phyloP scores from a whole-genome alignment of 2,797 vertebrate species.

The Enteromius treurensis region DNA sequence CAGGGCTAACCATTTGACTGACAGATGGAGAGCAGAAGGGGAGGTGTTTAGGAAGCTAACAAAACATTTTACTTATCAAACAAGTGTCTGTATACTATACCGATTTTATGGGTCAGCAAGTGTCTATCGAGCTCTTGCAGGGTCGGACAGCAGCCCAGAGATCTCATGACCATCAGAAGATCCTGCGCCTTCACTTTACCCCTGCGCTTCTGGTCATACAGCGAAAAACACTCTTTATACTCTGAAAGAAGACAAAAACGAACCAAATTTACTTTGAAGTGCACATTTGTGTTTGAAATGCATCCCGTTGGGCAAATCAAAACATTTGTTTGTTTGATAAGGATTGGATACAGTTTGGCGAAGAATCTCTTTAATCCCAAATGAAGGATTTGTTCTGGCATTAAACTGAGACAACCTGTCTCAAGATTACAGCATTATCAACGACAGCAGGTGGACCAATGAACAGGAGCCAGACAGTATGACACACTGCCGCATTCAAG shows the following conservation, averaged over 20 bases:
- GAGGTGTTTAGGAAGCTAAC: neutral
- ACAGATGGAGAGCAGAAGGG: neutral
- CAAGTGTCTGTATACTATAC: slow-evolving; percentile 64
- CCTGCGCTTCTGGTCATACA: slow-evolving; percentile 84
- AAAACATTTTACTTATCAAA: neutral
- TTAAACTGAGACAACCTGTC: slow-evolving; percentile 1
- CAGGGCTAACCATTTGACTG: neutral
- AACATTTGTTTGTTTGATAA: neutral
- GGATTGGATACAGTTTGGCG: neutral
- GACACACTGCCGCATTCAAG: neutral
- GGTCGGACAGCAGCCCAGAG: slow-evolving; percentile 84
- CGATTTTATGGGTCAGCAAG: slow-evolving; percentile 79
- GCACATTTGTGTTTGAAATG: neutral
- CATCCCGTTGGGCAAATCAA: neutral
- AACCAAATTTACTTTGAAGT: neutral
- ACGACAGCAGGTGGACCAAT: neutral
- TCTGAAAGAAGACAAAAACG: slow-evolving; percentile 70
- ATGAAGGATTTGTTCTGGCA: slow-evolving; percentile 29
- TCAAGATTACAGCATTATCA: slow-evolving; percentile 15
- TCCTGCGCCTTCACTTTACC: slow-evolving; percentile 82
- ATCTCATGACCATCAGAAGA: slow-evolving; percentile 85
- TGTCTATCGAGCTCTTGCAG: slow-evolving; percentile 80
- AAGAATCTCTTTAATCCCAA: slow-evolving; percentile 21
- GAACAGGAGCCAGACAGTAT: neutral
- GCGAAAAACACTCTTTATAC: slow-evolving; percentile 91